These are phyloP conservation scores for Drosophila yakuba DNA, from an alignment of 1,140 invertebrate genomes.

Conservation along the genomic window DNA sequence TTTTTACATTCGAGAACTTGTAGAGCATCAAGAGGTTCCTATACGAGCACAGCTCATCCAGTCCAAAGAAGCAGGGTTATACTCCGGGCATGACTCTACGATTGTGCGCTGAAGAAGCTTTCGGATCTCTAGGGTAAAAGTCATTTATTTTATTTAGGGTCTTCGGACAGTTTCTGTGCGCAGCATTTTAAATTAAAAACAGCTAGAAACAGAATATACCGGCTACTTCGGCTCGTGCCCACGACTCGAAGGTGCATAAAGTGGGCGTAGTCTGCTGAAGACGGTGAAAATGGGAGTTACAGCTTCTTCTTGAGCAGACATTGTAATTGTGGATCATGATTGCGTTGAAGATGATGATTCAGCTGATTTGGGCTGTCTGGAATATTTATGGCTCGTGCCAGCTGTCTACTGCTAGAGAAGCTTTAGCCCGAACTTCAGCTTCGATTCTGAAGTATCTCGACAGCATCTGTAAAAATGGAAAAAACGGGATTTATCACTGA, in stretches of 20 bases:
- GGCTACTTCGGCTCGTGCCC: constrained; percentile 64
- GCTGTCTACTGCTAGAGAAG: constrained; percentile 12
- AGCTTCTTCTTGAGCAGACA: constrained; percentile 37
- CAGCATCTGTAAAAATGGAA: constrained; percentile 23
- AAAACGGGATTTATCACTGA: constrained; percentile 62
- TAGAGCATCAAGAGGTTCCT: neutral
- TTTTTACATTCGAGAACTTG: too few species aligned
- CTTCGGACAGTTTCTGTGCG: constrained; percentile 48
- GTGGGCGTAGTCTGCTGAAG: constrained; percentile 57
- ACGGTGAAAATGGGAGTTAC: constrained; percentile 4
- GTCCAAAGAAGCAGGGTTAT: constrained; percentile 13
- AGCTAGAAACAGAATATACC: constrained; percentile 44
- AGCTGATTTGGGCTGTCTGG: constrained; percentile 63
- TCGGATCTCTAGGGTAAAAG: constrained; percentile 59
- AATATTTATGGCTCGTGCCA: constrained; percentile 77
- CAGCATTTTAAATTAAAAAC: constrained; percentile 76
- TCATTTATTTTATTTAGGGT: constrained; percentile 77
- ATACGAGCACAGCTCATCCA: neutral
- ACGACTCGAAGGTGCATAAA: constrained; percentile 67
- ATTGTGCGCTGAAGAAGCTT: constrained; percentile 60
- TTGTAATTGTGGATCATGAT: constrained; percentile 67
- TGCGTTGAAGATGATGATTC: constrained; percentile 64
- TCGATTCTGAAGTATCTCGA: constrained; percentile 22
- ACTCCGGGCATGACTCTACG: constrained; percentile 62
- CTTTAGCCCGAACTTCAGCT: constrained; percentile 24